Evolutionary conservation across 2,113 vertebrate genomes (phyloP).

Genomic region (Crypturellus undulatus): DNA sequence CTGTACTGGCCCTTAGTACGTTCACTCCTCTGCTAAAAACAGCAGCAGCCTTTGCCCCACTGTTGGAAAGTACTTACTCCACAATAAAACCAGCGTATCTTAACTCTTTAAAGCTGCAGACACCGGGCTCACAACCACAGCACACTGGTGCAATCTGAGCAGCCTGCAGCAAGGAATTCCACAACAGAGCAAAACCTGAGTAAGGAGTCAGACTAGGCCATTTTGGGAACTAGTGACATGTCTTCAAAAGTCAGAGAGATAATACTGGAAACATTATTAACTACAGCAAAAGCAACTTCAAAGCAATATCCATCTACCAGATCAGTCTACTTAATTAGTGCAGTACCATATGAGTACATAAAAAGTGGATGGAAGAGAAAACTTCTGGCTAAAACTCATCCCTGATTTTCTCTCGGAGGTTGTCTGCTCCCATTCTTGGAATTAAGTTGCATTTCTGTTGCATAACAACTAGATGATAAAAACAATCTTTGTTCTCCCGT

Average conservation of each 20-base stretch:
- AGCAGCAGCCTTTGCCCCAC: not conserved
- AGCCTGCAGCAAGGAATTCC: not conserved
- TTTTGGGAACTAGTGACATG: not conserved
- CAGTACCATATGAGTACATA: not conserved
- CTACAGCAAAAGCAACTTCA: not conserved
- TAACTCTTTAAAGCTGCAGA: not conserved
- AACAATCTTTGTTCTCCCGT: not conserved
- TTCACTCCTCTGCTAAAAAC: not conserved
- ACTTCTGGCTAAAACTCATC: constrained; percentile 7
- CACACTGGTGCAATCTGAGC: not conserved
- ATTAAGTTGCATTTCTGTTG: not conserved
- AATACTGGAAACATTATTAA: not conserved
- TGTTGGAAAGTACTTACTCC: not conserved
- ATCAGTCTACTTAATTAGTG: not conserved
- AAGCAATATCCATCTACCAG: not conserved
- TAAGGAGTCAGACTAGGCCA: not conserved
- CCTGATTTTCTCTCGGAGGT: not conserved
- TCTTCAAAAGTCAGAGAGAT: not conserved
- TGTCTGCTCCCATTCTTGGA: constrained; percentile 9
- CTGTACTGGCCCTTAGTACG: rapidly evolving
- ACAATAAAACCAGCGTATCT: not conserved
- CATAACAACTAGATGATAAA: not conserved
- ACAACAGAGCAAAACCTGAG: not conserved
- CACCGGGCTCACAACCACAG: not conserved
- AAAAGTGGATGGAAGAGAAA: not conserved